Evolutionary conservation across 2,888 invertebrate species (phyloP).

Genomic region (Psylliodes chrysocephalus): DNA sequence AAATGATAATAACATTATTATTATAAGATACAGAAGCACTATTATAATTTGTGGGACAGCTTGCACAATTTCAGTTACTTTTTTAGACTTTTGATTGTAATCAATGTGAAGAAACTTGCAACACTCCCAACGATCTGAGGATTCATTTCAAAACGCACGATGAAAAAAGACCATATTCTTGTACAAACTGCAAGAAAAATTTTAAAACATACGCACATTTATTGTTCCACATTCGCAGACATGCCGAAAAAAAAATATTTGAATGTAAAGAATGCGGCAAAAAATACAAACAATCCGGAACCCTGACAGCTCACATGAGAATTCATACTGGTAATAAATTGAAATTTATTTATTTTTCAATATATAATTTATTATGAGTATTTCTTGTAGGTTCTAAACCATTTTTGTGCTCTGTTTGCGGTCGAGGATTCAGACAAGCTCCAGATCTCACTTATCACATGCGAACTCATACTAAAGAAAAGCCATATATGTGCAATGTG

Average conservation of each 20-base stretch:
- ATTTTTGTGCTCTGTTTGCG: constrained; percentile 47
- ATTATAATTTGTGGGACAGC: too few species aligned
- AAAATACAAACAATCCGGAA: constrained; percentile 58
- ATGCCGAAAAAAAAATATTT: constrained; percentile 57
- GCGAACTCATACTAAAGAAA: constrained; percentile 60
- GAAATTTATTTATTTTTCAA: not conserved
- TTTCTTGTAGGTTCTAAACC: constrained; percentile 39
- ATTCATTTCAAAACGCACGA: constrained; percentile 59
- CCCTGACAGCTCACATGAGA: constrained; percentile 59
- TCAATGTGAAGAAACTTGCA: constrained; percentile 32
- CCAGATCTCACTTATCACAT: constrained; percentile 59
- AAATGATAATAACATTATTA: too few species aligned
- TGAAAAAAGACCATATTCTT: constrained; percentile 58
- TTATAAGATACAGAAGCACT: too few species aligned
- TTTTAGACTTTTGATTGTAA: constrained; percentile 9
- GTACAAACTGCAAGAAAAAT: constrained; percentile 57
- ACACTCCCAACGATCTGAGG: constrained; percentile 52
- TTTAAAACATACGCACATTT: constrained; percentile 53
- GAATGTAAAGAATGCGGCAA: constrained; percentile 58
- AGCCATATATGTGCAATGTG: constrained; percentile 59
- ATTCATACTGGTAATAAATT: constrained; percentile 56
- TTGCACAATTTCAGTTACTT: too few species aligned
- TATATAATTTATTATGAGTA: not conserved
- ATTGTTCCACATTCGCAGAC: constrained; percentile 53
- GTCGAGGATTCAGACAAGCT: constrained; percentile 50